Evolutionary conservation across 2,888 invertebrate genomes (phyloP), one percentile per base, ranked within the genome.

Genomic region (Mesoligia furuncula): DNA sequence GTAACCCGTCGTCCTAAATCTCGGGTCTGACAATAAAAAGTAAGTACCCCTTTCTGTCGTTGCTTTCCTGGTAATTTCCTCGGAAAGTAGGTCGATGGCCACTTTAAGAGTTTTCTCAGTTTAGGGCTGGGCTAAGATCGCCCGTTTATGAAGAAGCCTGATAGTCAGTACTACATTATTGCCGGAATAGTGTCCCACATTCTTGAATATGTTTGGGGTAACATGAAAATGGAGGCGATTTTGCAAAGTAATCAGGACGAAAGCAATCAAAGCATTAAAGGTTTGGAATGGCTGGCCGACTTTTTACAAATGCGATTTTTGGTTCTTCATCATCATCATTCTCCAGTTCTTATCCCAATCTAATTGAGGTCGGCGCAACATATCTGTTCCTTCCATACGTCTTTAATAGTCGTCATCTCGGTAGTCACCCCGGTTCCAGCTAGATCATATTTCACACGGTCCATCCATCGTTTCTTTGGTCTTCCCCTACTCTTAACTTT

Each of bases 1-100:
- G 70, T 82, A 83, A 85, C 80, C 84, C 80, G 75, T 24, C 79
- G 84, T 64, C 80, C 85, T 80, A 78, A 88, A 87, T 89, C 74
- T 79, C 24, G 31, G 42, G 69, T 57, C 51, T 73, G 31, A 67
- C 67, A 75, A 79, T 81, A 87, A 85, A 85, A 87, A 73, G 31
- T 66, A 85, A 73, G 31, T 66, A 85, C 74, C 77, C 83, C 71
- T 80, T 84, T 73, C 66, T 61, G 67, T 80, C 71, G 69, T 64
- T 84, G 85, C 59, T 70, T 70, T 61, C 84, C 84, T 84, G 45
- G 85, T 84, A 73, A 83, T 81, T 81, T 80, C 68, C 76, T 80
- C 69, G 54, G 75, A 77, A 89, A 83, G 69, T 89, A 79, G 88
- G 88, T 71, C 85, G 76, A 76, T 83, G 45, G 73, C 76, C 76